These are phyloP conservation scores for Phrixothrix hirtus DNA, from an alignment of 2,888 invertebrate genomes.

Conservation along the genomic window DNA sequence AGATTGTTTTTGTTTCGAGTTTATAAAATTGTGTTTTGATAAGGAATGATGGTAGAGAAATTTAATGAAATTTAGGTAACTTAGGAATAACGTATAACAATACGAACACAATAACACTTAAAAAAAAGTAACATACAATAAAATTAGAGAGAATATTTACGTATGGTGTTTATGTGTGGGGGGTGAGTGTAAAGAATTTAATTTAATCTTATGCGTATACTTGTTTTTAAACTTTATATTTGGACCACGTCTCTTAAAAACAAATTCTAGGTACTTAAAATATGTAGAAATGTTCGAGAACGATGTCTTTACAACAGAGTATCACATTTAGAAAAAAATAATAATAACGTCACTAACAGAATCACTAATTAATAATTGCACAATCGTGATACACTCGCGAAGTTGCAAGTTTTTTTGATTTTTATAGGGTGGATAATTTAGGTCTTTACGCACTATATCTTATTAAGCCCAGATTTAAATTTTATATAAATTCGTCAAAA, in stretches of 20 bases:
- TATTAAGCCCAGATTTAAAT: conserved; percentile 31
- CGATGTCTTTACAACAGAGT: conserved; percentile 38
- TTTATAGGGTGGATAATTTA: conserved; percentile 23
- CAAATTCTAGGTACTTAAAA: conserved; percentile 24
- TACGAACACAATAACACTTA: conserved; percentile 11
- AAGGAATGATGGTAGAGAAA: background rate
- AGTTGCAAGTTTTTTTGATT: conserved; percentile 25
- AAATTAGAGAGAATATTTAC: conserved; percentile 27
- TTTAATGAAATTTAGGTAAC: background rate
- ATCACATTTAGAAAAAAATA: conserved; percentile 41
- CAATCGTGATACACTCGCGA: conserved; percentile 53
- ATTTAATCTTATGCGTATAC: conserved; percentile 37
- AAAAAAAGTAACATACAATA: conserved; percentile 11
- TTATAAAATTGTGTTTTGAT: background rate
- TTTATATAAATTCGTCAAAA: conserved; percentile 38
- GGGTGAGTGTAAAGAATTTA: conserved; percentile 26
- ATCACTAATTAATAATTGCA: conserved; percentile 49
- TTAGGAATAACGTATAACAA: conserved; percentile 1
- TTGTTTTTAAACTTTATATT: conserved; percentile 26
- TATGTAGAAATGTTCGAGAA: conserved; percentile 24
- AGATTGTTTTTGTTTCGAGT: too few relatives aligned
- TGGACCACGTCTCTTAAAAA: conserved; percentile 38
- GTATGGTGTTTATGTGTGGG: too few relatives aligned
- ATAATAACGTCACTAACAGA: conserved; percentile 36
- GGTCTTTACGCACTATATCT: conserved; percentile 28